phyloP scores from a whole-genome alignment of 2,888 invertebrate genomes.

The Ophion costatus region DNA sequence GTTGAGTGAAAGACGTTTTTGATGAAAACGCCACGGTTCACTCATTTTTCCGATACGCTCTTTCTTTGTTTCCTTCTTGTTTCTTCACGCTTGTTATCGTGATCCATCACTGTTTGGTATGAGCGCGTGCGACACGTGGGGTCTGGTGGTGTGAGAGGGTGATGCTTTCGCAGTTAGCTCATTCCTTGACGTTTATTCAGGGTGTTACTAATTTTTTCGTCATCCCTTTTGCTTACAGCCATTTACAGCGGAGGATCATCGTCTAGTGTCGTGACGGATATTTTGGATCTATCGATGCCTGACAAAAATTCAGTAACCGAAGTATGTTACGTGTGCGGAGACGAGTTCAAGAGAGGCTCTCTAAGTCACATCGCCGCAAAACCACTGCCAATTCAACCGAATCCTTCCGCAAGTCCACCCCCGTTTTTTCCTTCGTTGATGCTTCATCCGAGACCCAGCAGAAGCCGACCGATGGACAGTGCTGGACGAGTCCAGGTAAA shows the following conservation, averaged over 20 bases:
- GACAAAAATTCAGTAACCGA: conserved; percentile 96
- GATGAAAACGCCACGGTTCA: conserved; percentile 27
- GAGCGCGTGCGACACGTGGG: not conserved
- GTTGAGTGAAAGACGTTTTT: conserved; percentile 59
- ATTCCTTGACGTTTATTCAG: not conserved
- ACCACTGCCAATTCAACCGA: conserved; percentile 83
- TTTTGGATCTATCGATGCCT: conserved; percentile 95
- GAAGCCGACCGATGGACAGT: conserved; percentile 94
- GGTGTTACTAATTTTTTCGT: not conserved
- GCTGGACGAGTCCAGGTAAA: conserved; percentile 86
- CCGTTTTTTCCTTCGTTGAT: conserved; percentile 89
- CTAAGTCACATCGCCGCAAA: conserved; percentile 88
- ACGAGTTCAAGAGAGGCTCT: conserved; percentile 93
- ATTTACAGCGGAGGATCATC: conserved; percentile 81
- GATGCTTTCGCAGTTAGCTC: no score
- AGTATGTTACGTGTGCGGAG: conserved; percentile 96
- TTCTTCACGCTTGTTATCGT: not conserved
- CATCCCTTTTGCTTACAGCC: conserved; percentile 72
- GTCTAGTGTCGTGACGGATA: conserved; percentile 90
- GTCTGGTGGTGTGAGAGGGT: no score
- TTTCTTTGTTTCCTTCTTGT: conserved; percentile 19
- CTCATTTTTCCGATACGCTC: conserved; percentile 25
- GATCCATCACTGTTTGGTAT: not conserved
- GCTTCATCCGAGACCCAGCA: conserved; percentile 93
- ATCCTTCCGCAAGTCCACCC: conserved; percentile 77